Base-by-base conservation (phyloP, 2,797 vertebrate genomes). In the Spea hammondii region DNA sequence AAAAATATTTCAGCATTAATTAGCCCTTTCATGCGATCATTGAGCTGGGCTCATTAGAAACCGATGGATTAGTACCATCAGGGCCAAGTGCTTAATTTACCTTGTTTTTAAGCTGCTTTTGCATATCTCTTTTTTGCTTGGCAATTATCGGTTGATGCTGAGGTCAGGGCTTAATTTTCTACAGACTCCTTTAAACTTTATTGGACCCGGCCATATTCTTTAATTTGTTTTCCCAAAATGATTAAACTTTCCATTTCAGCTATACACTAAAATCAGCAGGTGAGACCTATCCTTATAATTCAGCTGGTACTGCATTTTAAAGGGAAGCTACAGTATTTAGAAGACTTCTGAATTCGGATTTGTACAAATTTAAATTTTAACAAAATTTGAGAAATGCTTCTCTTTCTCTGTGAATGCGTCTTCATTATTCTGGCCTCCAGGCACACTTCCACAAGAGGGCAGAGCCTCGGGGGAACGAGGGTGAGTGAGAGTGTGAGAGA, bases 41-140 rank as follows among this genome's bases (percentile, higher is more conserved):
- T 73, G 8, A 67, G 45, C 54, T 46, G 13, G 45, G 12, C 68
- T 74, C 32, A 54, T 65, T 5, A 70, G 46, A 12, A 59, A 69
- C 11, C 46, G n/a, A 53, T 51, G 57, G 46, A 44, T 71, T 65
- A 76, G 65, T 65, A 14, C 14, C 47, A 45, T 48, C 10, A 76
- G 65, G 45, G 60, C 45, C 50, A 65, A 71, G 12, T 11, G 64
- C 17, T 65, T 65, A 45, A 71, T 76, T 49, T 71, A 57, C 50
- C 49, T 65, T 74, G 32, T 12, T 50, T 64, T 65, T 65, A 80
- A 80, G 73, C 79, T 71, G n/a, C 67, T 71, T 75, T 51, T 79
- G 11, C 11, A 74, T 77, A 64, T 59, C 64, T 74, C 32, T 50
- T 13, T 48, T 70, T 64, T 70, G 57, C 74, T 65, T 70, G 47